Conservation (phyloP, 2,888 invertebrate species). For the Lampropteryx suffumata region DNA sequence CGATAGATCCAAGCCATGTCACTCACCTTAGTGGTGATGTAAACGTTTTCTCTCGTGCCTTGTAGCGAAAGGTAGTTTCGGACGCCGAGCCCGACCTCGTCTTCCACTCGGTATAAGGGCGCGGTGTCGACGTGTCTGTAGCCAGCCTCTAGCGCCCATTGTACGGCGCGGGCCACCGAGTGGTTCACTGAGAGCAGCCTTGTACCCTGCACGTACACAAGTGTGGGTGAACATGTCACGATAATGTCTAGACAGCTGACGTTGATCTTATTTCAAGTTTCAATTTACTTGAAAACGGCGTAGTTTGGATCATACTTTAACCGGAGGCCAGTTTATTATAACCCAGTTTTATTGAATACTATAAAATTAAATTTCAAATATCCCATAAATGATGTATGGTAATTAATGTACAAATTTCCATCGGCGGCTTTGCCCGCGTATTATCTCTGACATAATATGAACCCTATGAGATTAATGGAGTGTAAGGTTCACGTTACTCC, state of each 20-base stretch:
- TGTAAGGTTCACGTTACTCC: too few species aligned
- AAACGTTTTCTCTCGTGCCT: slow-evolving; percentile 86
- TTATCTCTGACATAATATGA: too few species aligned
- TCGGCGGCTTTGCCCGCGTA: too few species aligned
- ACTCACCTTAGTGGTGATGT: slow-evolving; percentile 90
- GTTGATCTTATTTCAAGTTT: background rate
- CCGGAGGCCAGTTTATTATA: too few species aligned
- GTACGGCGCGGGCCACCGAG: slow-evolving; percentile 85
- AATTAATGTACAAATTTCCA: too few species aligned
- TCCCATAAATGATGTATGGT: too few species aligned
- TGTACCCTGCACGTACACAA: slow-evolving; percentile 56
- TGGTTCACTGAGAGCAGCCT: slow-evolving; percentile 63
- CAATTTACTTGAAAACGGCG: too few species aligned
- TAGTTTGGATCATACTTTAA: too few species aligned
- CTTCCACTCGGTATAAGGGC: slow-evolving; percentile 89
- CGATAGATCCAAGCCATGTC: slow-evolving; percentile 27
- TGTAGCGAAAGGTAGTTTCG: slow-evolving; percentile 85
- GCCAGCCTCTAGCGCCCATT: slow-evolving; percentile 88
- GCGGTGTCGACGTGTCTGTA: slow-evolving; percentile 93
- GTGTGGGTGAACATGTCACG: slow-evolving; percentile 29
- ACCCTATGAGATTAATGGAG: too few species aligned
- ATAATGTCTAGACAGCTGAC: slow-evolving; percentile 9
- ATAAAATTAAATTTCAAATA: too few species aligned
- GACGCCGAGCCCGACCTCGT: slow-evolving; percentile 88
- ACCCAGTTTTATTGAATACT: too few species aligned